Evolutionary conservation across 2,888 invertebrate genomes (phyloP), one percentile per base, ranked within the genome.

Genomic region (Pheosia gnoma): DNA sequence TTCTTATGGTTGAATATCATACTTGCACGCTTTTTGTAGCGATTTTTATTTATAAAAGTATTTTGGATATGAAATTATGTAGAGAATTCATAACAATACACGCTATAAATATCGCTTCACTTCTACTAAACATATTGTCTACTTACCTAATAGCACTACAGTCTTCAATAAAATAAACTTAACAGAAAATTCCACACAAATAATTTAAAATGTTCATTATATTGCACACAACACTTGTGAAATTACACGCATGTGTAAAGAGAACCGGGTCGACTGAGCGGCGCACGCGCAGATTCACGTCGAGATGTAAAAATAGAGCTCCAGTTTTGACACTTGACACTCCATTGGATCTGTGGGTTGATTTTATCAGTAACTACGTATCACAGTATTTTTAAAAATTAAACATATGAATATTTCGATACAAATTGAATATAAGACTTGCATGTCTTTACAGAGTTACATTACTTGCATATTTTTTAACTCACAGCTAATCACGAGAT

Each of bases 211-310:
- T 51, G 3, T 25, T 25, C 51, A 11, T n/a, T 13, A 39, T 39
- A 55, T 55, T 55, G 4, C 39, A 55, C 39, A n/a, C n/a, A 11
- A 39, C 3, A 55, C 39, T 39, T 10, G n/a, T 39, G 7, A 11
- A n/a, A 39, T 55, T 55, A n/a, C 55, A 39, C 55, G 7, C 39
- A 11, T 39, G 45, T 36, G 57, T 45, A 39, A 36, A 36, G 57
- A 52, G 58, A 60, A 53, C 63, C 60, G 61, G 59, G 61, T 52
- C 59, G 60, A 58, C 59, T 58, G 62, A 7, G 56, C 72, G 73
- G 58, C 71, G 71, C 71, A 51, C 38, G 66, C 66, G 67, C 69
- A 61, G 10, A n/a, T 8, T n/a, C 56, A 45, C 57, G 11, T 43
- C 25, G 10, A 3, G 57, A 57, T 38, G 39, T 57, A 57, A 45